Evolutionary conservation across 2,888 invertebrate species (phyloP).

Genomic region (Cantharis rustica): DNA sequence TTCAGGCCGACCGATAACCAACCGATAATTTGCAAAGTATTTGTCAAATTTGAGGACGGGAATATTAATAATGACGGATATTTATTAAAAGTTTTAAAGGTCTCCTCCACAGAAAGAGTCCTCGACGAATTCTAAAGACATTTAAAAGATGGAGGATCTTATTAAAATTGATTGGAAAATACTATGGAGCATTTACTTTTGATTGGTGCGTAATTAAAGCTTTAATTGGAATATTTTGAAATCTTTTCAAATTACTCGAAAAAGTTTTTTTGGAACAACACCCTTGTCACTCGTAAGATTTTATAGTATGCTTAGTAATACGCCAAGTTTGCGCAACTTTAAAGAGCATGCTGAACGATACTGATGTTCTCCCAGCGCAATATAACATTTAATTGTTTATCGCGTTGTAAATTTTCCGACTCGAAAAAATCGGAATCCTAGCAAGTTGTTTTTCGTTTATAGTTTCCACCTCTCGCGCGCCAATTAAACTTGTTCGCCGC

Average conservation of each 20-base stretch:
- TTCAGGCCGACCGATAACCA: background rate
- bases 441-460: background rate
- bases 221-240: background rate
- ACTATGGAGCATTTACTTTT: background rate
- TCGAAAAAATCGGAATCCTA: background rate
- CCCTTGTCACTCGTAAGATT: background rate
- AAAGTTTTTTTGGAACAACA: background rate
- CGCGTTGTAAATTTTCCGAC: background rate
- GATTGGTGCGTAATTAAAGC: background rate
- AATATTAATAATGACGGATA: background rate
- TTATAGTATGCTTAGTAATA: background rate
- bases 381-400: background rate
- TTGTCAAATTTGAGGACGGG: background rate
- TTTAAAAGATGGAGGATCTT: background rate
- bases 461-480: background rate
- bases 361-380: background rate
- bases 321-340: background rate
- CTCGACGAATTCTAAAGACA: background rate
- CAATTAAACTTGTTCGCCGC: background rate
- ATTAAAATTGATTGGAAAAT: conserved; percentile 1
- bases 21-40: background rate
- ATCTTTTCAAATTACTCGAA: background rate
- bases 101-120: background rate
- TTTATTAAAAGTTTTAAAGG: background rate
- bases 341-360: background rate